A percentile compares a stretch with the other conserved stretches of the same genome.
Conservation (phyloP, 2,113 vertebrate genomes). For the Cygnus buccinator region DNA sequence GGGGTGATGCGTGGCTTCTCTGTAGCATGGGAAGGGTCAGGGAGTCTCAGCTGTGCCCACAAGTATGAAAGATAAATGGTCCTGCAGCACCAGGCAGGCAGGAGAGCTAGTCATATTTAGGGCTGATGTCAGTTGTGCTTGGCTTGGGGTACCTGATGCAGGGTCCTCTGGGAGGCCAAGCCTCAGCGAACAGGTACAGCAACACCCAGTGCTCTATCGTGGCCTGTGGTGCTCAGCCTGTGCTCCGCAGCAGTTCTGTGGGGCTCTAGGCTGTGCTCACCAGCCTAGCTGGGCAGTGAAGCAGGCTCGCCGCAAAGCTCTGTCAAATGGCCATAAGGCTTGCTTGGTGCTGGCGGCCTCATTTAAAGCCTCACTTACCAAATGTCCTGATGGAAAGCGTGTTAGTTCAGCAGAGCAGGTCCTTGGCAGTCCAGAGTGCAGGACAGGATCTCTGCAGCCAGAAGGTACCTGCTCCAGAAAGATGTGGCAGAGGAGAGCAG, state of each 20-base stretch:
- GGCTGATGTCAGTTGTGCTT: neutral
- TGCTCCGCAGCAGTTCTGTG: neutral
- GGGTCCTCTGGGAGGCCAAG: neutral
- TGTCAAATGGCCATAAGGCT: neutral
- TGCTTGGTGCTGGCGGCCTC: neutral
- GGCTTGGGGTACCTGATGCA: neutral
- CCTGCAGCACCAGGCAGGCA: neutral
- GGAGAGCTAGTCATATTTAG: neutral
- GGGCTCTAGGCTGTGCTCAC: neutral
- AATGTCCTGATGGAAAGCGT: neutral
- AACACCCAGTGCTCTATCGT: neutral
- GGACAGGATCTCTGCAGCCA: neutral
- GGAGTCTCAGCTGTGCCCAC: neutral
- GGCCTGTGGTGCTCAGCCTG: neutral
- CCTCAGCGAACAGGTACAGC: neutral
- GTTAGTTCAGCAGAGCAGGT: neutral
- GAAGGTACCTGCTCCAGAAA: neutral
- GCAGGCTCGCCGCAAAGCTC: neutral
- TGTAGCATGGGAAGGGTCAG: neutral
- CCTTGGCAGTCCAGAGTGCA: neutral
- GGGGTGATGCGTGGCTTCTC: neutral
- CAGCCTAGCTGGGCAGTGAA: neutral
- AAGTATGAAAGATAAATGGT: neutral
- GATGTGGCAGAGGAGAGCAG: neutral
- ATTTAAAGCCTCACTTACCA: neutral